Conservation (phyloP, 1,140 invertebrate genomes). For the Drosophila kikkawai region DNA sequence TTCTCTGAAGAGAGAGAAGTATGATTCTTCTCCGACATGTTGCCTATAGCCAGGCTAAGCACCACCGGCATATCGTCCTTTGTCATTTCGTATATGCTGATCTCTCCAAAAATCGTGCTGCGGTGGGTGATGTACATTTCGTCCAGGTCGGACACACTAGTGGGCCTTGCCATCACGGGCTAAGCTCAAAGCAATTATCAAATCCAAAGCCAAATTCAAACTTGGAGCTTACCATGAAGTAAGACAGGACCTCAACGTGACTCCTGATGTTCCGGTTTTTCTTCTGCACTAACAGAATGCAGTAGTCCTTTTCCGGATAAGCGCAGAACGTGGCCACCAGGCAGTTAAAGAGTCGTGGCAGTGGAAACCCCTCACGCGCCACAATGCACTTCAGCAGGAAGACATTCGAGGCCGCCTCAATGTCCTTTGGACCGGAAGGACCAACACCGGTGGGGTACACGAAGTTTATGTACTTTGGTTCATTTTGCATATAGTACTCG, state of each 20-base stretch:
- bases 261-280: constrained; percentile 1
- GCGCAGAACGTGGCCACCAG: constrained; percentile 61
- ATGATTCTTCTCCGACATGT: accelerated
- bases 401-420: constrained; percentile 46
- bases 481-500: constrained; percentile 40
- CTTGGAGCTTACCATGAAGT: constrained; percentile 56
- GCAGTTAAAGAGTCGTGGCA: constrained; percentile 44
- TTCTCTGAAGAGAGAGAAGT: background rate
- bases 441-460: constrained; percentile 14
- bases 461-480: constrained; percentile 14
- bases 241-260: constrained; percentile 52
- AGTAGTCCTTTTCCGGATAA: constrained; percentile 74
- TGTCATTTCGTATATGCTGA: constrained; percentile 54
- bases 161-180: constrained; percentile 55
- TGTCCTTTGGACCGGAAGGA: background rate
- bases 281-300: constrained; percentile 49
- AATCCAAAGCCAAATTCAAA: background rate
- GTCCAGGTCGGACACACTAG: constrained; percentile 7
- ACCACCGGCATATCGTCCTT: constrained; percentile 28
- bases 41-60: background rate
- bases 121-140: constrained; percentile 67
- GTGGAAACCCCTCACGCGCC: constrained; percentile 30
- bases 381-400: constrained; percentile 61
- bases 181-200: background rate
- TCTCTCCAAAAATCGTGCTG: constrained; percentile 63